Evolutionary conservation across 2,888 invertebrate species (phyloP).

Genomic region (Drosophila cracens): DNA sequence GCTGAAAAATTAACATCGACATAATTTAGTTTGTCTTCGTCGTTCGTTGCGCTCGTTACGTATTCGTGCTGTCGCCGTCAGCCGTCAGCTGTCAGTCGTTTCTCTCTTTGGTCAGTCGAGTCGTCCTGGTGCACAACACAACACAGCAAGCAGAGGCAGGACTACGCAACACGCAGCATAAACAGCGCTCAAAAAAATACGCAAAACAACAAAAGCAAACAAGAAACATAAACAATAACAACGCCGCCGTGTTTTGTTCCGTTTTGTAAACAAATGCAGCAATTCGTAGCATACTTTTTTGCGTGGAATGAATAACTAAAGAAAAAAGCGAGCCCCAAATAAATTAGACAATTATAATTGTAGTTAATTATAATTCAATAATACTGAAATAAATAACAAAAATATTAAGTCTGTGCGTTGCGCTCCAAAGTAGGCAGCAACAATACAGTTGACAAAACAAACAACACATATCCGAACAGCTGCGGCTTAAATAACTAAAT

Average conservation of each 20-base stretch:
- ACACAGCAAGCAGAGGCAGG: conserved; percentile 18
- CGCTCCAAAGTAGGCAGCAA: conserved; percentile 25
- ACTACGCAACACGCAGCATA: conserved; percentile 27
- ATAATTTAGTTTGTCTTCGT: conserved; percentile 82
- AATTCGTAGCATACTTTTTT: conserved; percentile 38
- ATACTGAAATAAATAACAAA: conserved; percentile 8
- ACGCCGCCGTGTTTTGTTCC: conserved; percentile 26
- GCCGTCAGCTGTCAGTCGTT: conserved; percentile 13
- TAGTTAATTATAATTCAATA: conserved; percentile 5
- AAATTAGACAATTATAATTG: conserved; percentile 27
- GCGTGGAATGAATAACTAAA: conserved; percentile 9
- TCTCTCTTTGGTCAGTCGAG: conserved; percentile 23
- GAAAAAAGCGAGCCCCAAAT: neutral
- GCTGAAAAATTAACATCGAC: conserved; percentile 78
- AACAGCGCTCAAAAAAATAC: conserved; percentile 28
- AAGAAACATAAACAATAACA: neutral
- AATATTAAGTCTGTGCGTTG: conserved; percentile 26
- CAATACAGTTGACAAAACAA: conserved; percentile 9
- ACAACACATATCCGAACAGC: conserved; percentile 53
- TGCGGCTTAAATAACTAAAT: conserved; percentile 9
- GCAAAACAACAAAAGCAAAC: conserved; percentile 11
- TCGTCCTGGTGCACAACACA: conserved; percentile 25
- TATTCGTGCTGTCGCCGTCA: conserved; percentile 47
- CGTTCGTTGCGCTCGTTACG: conserved; percentile 81
- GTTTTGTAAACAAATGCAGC: conserved; percentile 46